Conservation (phyloP, 2,888 invertebrate genomes). For the Galerucella pusilla region DNA sequence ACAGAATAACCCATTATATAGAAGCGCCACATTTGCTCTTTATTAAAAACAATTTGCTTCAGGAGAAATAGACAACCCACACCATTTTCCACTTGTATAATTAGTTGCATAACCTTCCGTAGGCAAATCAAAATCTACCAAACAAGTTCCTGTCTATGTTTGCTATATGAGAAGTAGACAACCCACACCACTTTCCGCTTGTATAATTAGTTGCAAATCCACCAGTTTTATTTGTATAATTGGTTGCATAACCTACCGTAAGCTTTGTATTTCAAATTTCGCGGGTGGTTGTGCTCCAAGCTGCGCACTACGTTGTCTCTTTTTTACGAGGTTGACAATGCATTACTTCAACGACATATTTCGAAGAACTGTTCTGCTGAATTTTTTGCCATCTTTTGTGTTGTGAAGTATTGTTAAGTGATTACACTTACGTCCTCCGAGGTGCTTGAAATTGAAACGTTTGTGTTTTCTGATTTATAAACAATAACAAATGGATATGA, state of each 20-base stretch:
- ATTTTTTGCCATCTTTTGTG: constrained; percentile 44
- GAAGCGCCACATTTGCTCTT: too few relatives aligned
- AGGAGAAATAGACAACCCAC: too few relatives aligned
- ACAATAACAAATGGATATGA: constrained; percentile 62
- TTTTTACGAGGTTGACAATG: constrained; percentile 17
- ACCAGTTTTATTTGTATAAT: not conserved
- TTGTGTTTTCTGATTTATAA: constrained; percentile 56
- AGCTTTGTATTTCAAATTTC: constrained; percentile 10
- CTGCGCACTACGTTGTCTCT: constrained; percentile 28
- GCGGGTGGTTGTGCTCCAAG: constrained; percentile 6
- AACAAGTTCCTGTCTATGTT: too few relatives aligned
- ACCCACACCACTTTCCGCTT: too few relatives aligned
- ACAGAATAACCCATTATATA: too few relatives aligned
- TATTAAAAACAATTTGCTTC: too few relatives aligned
- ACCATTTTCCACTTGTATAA: not conserved
- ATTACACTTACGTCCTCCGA: constrained; percentile 48
- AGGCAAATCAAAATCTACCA: not conserved
- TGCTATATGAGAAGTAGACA: too few relatives aligned
- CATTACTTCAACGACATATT: constrained; percentile 47
- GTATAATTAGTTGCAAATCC: too few relatives aligned
- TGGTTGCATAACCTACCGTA: constrained; percentile 1
- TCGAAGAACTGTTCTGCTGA: constrained; percentile 49
- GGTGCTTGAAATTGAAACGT: constrained; percentile 51
- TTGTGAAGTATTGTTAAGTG: constrained; percentile 23
- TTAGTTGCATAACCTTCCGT: constrained; percentile 8